Evolutionary conservation across 2,797 vertebrate genomes (phyloP).

Genomic region (Adelosebastes latens): DNA sequence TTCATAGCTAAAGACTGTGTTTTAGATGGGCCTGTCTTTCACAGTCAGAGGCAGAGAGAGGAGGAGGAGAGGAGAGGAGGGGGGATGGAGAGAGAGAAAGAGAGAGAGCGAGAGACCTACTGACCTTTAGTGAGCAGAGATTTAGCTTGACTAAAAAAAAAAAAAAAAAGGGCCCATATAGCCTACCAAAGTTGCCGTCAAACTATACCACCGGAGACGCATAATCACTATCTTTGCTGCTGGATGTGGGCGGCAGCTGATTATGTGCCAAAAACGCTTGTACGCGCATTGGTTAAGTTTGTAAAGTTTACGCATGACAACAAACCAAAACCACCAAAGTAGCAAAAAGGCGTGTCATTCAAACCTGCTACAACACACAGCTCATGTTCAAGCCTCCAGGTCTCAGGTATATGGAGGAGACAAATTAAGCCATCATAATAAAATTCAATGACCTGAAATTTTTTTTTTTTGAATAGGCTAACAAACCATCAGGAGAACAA

Average conservation of each 20-base stretch:
- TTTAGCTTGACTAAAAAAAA: slow-evolving; percentile 60
- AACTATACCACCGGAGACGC: slow-evolving; percentile 70
- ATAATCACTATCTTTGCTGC: slow-evolving; percentile 67
- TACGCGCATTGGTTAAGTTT: slow-evolving; percentile 66
- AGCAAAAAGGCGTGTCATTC: slow-evolving; percentile 58
- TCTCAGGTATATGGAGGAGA: slow-evolving; percentile 54
- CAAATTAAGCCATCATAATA: slow-evolving; percentile 46
- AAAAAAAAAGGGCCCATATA: slow-evolving; percentile 61
- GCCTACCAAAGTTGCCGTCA: slow-evolving; percentile 70
- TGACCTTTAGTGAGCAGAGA: slow-evolving; percentile 81
- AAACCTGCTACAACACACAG: slow-evolving; percentile 24
- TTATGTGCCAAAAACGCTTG: slow-evolving; percentile 66
- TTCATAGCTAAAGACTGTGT: slow-evolving; percentile 58
- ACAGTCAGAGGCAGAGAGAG: slow-evolving; percentile 51
- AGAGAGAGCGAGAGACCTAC: slow-evolving; percentile 73
- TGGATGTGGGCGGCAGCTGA: slow-evolving; percentile 73
- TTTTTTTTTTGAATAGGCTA: neutral
- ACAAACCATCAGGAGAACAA: slow-evolving; percentile 40
- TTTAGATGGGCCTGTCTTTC: slow-evolving; percentile 57
- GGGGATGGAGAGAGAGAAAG: slow-evolving; percentile 54
- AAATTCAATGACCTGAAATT: slow-evolving; percentile 44
- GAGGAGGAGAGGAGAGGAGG: slow-evolving; percentile 7
- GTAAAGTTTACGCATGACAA: slow-evolving; percentile 72
- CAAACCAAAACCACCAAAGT: slow-evolving; percentile 58
- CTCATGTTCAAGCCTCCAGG: slow-evolving; percentile 48